Percentiles rank a stretch among this genome's conserved stretches.
Conservation (phyloP, 2,113 vertebrate species). For the Heterochromis multidens region DNA sequence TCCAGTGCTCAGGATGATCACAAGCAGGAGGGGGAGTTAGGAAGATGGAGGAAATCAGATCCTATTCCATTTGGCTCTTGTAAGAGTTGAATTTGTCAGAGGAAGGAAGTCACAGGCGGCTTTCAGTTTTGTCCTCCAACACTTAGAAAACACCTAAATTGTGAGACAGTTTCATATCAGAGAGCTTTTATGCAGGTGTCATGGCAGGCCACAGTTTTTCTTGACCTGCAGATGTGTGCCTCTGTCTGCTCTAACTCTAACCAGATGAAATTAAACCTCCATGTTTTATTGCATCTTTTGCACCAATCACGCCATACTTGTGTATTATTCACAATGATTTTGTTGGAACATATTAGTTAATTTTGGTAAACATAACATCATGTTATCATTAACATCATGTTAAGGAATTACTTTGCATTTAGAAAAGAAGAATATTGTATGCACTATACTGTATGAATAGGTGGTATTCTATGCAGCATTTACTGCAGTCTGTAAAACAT, state of each 20-base stretch:
- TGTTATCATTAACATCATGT: no score
- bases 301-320: background rate
- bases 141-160: background rate
- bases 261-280: background rate
- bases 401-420: background rate
- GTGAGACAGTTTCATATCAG: background rate
- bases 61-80: slow-evolving; percentile 17
- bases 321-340: background rate
- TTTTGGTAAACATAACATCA: background rate
- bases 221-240: background rate
- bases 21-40: background rate
- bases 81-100: slow-evolving; percentile 9
- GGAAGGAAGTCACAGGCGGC: slow-evolving; percentile 13
- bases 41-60: slow-evolving; percentile 11
- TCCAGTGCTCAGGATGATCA: background rate
- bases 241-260: background rate
- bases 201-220: background rate
- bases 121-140: slow-evolving; percentile 2
- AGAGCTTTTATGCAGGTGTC: background rate
- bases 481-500: background rate
- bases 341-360: background rate
- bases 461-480: background rate
- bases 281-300: no score
- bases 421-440: background rate
- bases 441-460: background rate